Percentiles rank a stretch among this genome's conserved stretches.
These are phyloP conservation scores for Oreochromis grahami DNA, from an alignment of 2,797 vertebrate species.

Conservation along the genomic window DNA sequence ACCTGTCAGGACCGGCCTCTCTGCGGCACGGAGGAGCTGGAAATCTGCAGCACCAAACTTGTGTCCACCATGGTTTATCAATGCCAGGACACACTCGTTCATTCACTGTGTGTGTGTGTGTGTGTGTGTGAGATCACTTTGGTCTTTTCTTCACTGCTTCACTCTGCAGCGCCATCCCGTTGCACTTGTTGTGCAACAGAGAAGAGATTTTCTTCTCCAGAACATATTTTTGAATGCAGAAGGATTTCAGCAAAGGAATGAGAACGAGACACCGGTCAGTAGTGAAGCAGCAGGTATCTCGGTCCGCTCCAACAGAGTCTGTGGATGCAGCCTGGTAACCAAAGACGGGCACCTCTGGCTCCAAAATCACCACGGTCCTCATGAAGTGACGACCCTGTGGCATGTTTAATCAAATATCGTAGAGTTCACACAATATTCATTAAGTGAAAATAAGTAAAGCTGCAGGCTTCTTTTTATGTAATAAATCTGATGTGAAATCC, in stretches of 20 bases:
- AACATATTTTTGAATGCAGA: not conserved
- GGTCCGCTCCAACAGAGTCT: not conserved
- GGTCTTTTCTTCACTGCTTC: not conserved
- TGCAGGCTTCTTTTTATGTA: fast-evolving
- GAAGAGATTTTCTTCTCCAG: not conserved
- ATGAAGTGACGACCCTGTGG: not conserved
- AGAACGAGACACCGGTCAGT: not conserved
- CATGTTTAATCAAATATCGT: fast-evolving
- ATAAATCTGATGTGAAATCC: fast-evolving
- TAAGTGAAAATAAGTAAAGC: not conserved
- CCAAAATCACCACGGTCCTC: not conserved
- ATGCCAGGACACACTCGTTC: not conserved
- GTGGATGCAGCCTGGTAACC: not conserved
- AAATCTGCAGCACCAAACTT: not conserved
- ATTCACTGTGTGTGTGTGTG: not conserved
- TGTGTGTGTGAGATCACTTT: not conserved
- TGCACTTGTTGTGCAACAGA: not conserved
- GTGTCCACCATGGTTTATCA: conserved; percentile 56
- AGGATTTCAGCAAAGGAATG: fast-evolving
- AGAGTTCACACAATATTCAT: not conserved
- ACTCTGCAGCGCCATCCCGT: fast-evolving
- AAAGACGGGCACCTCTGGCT: not conserved
- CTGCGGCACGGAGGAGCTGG: not conserved
- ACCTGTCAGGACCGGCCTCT: conserved; percentile 44
- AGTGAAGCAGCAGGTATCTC: not conserved